phyloP scores from a whole-genome alignment of 2,888 invertebrate genomes.

The Lamellibrachia columna region DNA sequence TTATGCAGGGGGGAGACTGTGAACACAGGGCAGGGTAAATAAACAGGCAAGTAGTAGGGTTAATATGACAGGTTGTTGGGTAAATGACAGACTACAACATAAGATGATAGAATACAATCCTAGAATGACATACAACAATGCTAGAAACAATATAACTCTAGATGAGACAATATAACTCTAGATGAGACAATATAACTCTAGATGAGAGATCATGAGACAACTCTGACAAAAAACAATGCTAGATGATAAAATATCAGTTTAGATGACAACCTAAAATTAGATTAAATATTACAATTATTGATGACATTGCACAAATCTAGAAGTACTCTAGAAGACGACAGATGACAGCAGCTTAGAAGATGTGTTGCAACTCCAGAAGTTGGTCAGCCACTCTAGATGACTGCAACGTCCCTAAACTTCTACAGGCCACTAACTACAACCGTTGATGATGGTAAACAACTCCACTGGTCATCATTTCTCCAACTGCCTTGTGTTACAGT shows the following conservation, averaged over 20 bases:
- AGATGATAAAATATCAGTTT: neutral
- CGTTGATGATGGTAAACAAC: too few relatives aligned
- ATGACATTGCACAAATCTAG: too few relatives aligned
- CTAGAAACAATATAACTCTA: neutral
- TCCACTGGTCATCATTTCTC: too few relatives aligned
- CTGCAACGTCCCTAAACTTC: too few relatives aligned
- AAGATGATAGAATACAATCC: neutral
- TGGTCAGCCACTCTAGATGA: too few relatives aligned
- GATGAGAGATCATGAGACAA: neutral
- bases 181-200: neutral
- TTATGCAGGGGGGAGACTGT: constrained; percentile 51
- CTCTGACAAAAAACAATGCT: neutral
- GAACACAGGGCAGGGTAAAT: neutral
- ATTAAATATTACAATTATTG: neutral
- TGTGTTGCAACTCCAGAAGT: too few relatives aligned
- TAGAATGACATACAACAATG: neutral
- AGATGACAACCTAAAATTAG: neutral
- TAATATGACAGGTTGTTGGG: neutral
- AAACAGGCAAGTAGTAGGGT: too few relatives aligned
- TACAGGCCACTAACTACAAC: too few relatives aligned
- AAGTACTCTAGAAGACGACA: too few relatives aligned
- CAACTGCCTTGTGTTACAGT: too few relatives aligned
- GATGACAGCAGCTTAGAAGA: too few relatives aligned
- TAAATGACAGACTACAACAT: neutral
- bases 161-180: neutral